Evolutionary conservation across 2,113 vertebrate genomes (phyloP).

Genomic region (Lepidothrix coronata): DNA sequence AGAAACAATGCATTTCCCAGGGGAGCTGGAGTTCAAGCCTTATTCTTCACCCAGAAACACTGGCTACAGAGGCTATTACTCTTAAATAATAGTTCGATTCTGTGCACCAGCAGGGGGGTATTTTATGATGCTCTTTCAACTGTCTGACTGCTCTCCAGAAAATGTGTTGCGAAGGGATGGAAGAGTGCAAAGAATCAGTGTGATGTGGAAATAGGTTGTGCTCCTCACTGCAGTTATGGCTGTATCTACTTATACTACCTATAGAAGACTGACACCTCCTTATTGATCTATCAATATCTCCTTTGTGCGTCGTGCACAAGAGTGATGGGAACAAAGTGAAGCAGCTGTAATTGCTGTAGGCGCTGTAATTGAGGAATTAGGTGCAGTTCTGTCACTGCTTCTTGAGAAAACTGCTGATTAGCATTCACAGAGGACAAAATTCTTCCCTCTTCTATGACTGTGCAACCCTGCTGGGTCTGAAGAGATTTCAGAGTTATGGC

Average conservation of each 20-base stretch:
- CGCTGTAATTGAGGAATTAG: background rate
- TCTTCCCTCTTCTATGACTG: background rate
- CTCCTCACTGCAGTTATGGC: accelerated
- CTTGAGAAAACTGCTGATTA: background rate
- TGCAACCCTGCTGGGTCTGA: background rate
- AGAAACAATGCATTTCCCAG: background rate
- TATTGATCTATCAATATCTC: background rate
- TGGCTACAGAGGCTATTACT: background rate
- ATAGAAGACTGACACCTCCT: background rate
- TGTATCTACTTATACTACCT: background rate
- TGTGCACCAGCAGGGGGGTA: background rate
- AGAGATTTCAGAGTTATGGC: background rate
- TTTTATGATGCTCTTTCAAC: background rate
- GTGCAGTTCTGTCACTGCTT: background rate
- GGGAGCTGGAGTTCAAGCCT: background rate
- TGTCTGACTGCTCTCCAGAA: background rate
- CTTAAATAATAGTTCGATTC: background rate
- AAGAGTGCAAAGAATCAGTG: background rate
- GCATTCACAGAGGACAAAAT: background rate
- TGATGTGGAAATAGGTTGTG: background rate
- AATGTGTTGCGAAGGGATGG: background rate
- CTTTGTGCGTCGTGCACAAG: background rate
- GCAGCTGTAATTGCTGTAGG: background rate
- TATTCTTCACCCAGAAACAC: background rate
- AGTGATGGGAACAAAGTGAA: background rate